These are phyloP conservation scores for Argyresthia goedartella DNA, from an alignment of 2,888 invertebrate species.

Conservation along the genomic window DNA sequence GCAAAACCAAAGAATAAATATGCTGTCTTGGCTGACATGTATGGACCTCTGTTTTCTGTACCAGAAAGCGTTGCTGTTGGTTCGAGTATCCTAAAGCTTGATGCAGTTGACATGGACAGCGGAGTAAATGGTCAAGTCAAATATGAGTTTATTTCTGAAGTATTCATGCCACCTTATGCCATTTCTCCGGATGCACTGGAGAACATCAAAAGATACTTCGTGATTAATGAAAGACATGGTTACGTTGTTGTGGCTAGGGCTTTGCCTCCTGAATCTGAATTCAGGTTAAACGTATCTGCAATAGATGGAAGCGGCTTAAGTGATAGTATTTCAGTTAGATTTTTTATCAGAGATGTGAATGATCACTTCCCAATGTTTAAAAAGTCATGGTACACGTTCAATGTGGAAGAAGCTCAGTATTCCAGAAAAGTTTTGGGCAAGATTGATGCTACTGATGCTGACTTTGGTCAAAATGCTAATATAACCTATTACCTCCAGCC, in stretches of 20 bases:
- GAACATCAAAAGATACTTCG: constrained; percentile 76
- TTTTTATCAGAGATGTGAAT: constrained; percentile 85
- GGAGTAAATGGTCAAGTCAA: constrained; percentile 78
- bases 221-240: constrained; percentile 81
- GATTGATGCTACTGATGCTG: constrained; percentile 83
- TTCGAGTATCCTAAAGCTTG: constrained; percentile 75
- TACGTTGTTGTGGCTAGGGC: constrained; percentile 79
- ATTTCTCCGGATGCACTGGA: constrained; percentile 42
- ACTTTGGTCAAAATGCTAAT: constrained; percentile 84
- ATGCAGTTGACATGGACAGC: constrained; percentile 80
- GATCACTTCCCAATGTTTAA: constrained; percentile 87
- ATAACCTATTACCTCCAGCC: constrained; percentile 77
- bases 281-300: constrained; percentile 81
- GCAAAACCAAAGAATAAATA: constrained; percentile 50
- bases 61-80: constrained; percentile 82
- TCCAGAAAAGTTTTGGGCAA: constrained; percentile 78
- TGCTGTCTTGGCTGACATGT: constrained; percentile 31
- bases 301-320: constrained; percentile 81
- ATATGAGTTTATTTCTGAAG: constrained; percentile 79
- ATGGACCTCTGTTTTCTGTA: constrained; percentile 75
- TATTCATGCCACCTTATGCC: constrained; percentile 70
- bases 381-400: constrained; percentile 86
- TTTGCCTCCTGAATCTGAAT: constrained; percentile 81
- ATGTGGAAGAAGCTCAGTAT: constrained; percentile 84
- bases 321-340: constrained; percentile 77